Base-by-base conservation (phyloP, 2,113 vertebrate genomes). In the Chloropsis cyanopogon region DNA sequence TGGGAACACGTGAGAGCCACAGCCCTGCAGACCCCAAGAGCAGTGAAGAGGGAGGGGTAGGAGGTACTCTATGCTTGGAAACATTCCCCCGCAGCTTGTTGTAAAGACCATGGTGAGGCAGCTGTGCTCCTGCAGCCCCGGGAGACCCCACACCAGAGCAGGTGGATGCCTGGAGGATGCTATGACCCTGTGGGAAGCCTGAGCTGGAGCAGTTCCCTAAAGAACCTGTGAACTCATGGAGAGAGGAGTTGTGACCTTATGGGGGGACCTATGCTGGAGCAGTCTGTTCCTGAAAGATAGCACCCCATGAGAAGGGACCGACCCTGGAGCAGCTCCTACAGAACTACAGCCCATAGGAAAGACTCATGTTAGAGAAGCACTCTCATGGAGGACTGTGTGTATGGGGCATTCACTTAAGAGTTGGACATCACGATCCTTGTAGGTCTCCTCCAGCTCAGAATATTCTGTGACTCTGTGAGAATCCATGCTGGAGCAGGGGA, bases 11-110 rank as follows among this genome's bases (percentile, higher is more conserved):
- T 24, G 24, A 63, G 23, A 56, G 42, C 12, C 63, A 44, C 64
- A 41, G 16, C 17, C 24, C 35, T 18, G 23, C 46, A 71, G 20
- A 22, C 6, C 23, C 11, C 21, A 8, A 26, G 24, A 24, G 12
- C 33, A 33, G 29, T 16, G 37, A 35, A 44, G 10, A 7, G 33
- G 37, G 9, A 29, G 7, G 11, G 5, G 6, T 3, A 57, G 21
- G 21, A 73, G 8, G 4, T 56, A 4, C 10, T 68, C 28, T 33
- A 9, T 24, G 2, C 3, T 10, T 25, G 4, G 3, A 13, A 73
- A 33, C 13, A 37, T 52, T 64, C 10, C 37, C 18, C 66, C 57
- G 47, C 18, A 78, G 14, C 6, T 12, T 0, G 0, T 15, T 23
- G 6, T n/a, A 23, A 20, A 77, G 41, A 8, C 20, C 21, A 18